Evolutionary conservation across 35 echinoderm and acorn worm genomes (phyloP).

Genomic region (Anneissia japonica): DNA sequence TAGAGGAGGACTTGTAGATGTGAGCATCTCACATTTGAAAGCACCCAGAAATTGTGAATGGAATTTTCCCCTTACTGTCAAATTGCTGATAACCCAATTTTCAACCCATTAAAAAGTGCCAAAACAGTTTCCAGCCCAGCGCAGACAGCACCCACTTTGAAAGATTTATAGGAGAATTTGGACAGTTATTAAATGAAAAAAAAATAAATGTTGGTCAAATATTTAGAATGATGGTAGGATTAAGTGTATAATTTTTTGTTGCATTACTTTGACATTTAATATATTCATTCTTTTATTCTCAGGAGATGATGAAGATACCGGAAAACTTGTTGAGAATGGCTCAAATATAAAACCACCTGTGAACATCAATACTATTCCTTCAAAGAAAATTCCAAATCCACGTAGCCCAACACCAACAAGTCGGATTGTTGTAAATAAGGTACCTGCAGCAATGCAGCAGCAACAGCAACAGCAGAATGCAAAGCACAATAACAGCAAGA

Average conservation of each 20-base stretch:
- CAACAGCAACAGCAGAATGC: conserved; percentile 5
- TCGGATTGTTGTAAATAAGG: background rate
- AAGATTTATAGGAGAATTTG: background rate
- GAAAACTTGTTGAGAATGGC: background rate
- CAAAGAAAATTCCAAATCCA: background rate
- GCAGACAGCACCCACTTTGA: background rate
- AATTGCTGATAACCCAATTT: background rate
- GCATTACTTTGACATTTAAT: background rate
- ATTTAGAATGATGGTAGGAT: too few relatives aligned
- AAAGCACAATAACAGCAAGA: conserved; percentile 25
- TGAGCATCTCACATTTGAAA: too few relatives aligned
- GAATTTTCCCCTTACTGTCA: too few relatives aligned
- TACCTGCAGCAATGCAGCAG: background rate
- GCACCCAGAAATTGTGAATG: too few relatives aligned
- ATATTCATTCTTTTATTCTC: background rate
- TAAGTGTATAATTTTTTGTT: background rate
- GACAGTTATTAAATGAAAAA: too few relatives aligned
- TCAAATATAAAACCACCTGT: background rate
- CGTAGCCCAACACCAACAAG: background rate
- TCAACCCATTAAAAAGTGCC: background rate
- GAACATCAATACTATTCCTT: background rate
- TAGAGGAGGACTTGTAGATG: too few relatives aligned
- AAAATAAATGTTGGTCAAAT: too few relatives aligned
- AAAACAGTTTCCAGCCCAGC: background rate
- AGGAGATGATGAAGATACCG: background rate